Percentiles rank a stretch among this genome's conserved stretches.
phyloP scores from a whole-genome alignment of 2,888 invertebrate species.

The Entomobrya proxima region DNA sequence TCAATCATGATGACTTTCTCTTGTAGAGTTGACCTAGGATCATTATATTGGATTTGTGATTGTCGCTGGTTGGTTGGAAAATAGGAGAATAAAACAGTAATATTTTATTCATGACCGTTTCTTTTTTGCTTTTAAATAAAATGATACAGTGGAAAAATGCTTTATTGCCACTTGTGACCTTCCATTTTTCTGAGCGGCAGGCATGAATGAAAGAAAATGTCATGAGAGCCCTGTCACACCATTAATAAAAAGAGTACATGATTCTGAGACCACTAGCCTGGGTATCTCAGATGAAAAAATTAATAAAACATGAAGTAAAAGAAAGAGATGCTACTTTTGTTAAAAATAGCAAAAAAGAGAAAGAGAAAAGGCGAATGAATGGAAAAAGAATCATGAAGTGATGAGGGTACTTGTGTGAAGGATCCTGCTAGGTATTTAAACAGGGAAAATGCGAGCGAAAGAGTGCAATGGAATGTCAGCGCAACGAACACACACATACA shows the following conservation, averaged over 20 bases:
- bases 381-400: constrained; percentile 25
- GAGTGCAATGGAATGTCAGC: constrained; percentile 40
- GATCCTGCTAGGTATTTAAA: neutral
- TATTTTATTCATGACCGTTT: constrained; percentile 28
- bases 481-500: neutral
- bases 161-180: constrained; percentile 62
- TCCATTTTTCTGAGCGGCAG: constrained; percentile 17
- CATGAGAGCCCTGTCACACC: neutral
- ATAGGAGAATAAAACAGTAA: neutral
- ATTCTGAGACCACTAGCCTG: neutral
- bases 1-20: neutral
- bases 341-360: neutral
- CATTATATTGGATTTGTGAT: constrained; percentile 14
- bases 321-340: neutral
- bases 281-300: constrained; percentile 22
- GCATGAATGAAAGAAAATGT: neutral
- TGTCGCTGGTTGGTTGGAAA: neutral
- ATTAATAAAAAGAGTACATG: constrained; percentile 36
- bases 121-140: constrained; percentile 28
- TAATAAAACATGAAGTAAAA: constrained; percentile 60
- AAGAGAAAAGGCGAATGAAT: neutral
- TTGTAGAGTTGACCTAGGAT: constrained; percentile 34
- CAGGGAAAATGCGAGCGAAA: neutral
- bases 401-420: constrained; percentile 15
- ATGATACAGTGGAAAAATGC: constrained; percentile 4